Base-by-base conservation (phyloP, 2,113 vertebrate genomes). In the Macrotis lagotis region DNA sequence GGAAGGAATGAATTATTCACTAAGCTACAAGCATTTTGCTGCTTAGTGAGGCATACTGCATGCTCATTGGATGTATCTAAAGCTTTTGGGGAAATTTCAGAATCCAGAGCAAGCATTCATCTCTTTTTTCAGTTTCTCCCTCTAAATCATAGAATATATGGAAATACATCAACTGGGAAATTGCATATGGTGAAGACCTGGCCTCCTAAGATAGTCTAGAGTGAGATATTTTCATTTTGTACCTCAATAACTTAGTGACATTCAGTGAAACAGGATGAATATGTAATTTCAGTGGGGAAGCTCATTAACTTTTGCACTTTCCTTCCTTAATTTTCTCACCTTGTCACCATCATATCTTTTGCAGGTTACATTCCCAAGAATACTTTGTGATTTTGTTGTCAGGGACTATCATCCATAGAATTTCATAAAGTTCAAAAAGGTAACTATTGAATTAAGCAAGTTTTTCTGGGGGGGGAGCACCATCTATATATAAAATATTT, bases 171-270 rank as follows among this genome's bases (percentile, higher is more conserved):
- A 93, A 22, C 6, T 51, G 52, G 8, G 31, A 95, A 94, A 92
- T 47, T 88, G 10, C 83, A 8, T 31, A 24, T 50, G 1, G 37
- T 55, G 51, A 14, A 88, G 47, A 55, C 0, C 2, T 95, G 31
- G 74, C 28, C 8, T 94, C 51, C 24, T 31, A 91, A 26, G 89
- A 66, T 51, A 88, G 44, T 50, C 49, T 83, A 83, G 19, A 44
- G 50, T 53, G 89, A 25, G 26, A 90, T 50, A 0, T 83, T 91
- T 47, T 48, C 25, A 48, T 95, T 97, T 95, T 93, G 91, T 47
- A 50, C 26, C 0, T 28, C 47, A 0, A 0, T 50, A 89, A 91
- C 31, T 52, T 10, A 91, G 14, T 0, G 2, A 90, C 25, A 48
- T 48, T 48, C 25, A 96, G 93, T 74, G 95, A 96, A 9, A 0